These are phyloP conservation scores for Alethe castanea DNA, from an alignment of 2,113 vertebrate species.

Conservation along the genomic window DNA sequence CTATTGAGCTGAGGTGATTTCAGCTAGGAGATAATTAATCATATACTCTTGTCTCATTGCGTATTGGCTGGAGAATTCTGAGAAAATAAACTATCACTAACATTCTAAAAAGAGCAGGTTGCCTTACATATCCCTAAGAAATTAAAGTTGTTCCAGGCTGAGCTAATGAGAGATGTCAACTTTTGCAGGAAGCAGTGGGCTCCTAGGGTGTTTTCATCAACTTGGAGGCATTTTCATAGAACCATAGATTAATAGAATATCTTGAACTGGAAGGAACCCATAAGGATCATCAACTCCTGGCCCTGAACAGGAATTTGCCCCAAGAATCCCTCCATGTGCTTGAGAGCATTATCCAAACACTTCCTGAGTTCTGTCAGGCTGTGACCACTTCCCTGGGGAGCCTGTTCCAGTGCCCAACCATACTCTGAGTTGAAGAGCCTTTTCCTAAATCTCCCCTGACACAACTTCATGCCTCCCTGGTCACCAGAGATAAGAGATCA, in stretches of 20 bases:
- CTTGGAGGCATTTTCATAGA: neutral
- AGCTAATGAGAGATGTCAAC: neutral
- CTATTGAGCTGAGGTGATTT: constrained; percentile 1
- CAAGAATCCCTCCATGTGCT: neutral
- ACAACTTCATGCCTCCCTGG: neutral
- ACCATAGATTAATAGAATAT: neutral
- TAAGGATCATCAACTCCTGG: neutral
- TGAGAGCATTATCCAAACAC: neutral
- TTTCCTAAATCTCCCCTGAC: neutral
- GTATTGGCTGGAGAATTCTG: neutral
- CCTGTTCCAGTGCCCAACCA: neutral
- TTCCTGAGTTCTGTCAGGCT: neutral
- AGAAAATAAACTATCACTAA: constrained; percentile 20
- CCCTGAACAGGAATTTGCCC: neutral
- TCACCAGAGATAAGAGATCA: neutral
- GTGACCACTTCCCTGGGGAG: neutral
- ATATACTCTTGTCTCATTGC: neutral
- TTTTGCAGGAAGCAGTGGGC: neutral
- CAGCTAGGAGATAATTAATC: constrained; percentile 10
- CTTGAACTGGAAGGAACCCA: neutral
- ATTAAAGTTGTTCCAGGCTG: neutral
- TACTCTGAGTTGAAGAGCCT: neutral
- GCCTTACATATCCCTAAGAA: no score
- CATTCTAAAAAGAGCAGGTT: no score
- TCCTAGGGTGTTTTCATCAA: neutral